A percentile compares a stretch with the other conserved stretches of the same genome.
phyloP scores from a whole-genome alignment of 1,140 invertebrate genomes.

The Asbolus verrucosus region DNA sequence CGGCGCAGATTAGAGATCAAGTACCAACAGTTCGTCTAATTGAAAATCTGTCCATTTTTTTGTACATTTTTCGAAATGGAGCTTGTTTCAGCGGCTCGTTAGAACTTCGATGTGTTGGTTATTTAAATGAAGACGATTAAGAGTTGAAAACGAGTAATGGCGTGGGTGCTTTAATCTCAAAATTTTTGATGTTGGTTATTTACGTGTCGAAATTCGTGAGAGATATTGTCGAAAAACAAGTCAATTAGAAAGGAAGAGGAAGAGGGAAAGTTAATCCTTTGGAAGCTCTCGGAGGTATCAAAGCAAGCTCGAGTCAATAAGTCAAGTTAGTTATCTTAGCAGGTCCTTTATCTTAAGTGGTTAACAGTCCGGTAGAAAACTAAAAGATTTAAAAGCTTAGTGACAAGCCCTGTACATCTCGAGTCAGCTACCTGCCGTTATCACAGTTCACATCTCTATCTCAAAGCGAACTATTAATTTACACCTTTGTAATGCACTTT shows the following conservation, averaged over 20 bases:
- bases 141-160: too few relatives aligned
- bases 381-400: constrained; percentile 54
- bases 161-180: too few relatives aligned
- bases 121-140: too few relatives aligned
- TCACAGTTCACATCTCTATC: constrained; percentile 50
- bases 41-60: too few relatives aligned
- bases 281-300: constrained; percentile 8
- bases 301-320: constrained; percentile 23
- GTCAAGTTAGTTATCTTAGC: constrained; percentile 38
- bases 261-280: constrained; percentile 11
- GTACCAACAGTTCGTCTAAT: neutral
- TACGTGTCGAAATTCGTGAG: too few relatives aligned
- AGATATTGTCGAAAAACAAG: too few relatives aligned
- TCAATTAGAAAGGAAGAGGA: constrained; percentile 7
- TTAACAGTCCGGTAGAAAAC: constrained; percentile 48
- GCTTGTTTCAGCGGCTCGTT: too few relatives aligned
- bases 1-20: constrained; percentile 6
- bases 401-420: constrained; percentile 49
- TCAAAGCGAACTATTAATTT: constrained; percentile 53
- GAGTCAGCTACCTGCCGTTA: constrained; percentile 53
- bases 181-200: too few relatives aligned
- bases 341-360: constrained; percentile 53
- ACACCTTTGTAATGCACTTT: constrained; percentile 48
- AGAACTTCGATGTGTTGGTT: too few relatives aligned
- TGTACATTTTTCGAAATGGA: too few relatives aligned